A percentile compares a stretch with the other conserved stretches of the same genome.
These are phyloP conservation scores for Lucilia sericata DNA, from an alignment of 1,140 invertebrate genomes.

Conservation along the genomic window DNA sequence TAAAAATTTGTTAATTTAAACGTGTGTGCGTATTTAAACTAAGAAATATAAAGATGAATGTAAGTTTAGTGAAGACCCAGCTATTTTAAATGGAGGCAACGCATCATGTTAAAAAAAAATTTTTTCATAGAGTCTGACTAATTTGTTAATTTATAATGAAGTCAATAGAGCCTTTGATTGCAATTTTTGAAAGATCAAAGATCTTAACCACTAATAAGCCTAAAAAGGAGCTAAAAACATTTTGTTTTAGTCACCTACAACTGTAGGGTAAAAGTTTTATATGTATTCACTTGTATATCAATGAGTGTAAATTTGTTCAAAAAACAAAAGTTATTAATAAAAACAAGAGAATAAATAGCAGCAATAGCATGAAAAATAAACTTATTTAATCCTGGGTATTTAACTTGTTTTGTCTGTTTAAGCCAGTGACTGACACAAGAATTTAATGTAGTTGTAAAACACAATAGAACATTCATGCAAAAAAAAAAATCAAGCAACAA, in stretches of 20 bases:
- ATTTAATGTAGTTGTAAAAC: constrained; percentile 2
- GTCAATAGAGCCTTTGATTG: no score
- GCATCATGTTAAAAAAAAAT: no score
- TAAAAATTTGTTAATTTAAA: background rate
- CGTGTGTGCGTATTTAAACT: background rate
- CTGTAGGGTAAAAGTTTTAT: background rate
- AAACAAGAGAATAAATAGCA: background rate
- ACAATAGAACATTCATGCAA: background rate
- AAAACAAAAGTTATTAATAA: background rate
- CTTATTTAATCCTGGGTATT: constrained; percentile 16
- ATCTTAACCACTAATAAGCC: no score
- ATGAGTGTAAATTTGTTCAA: background rate
- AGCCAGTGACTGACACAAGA: background rate
- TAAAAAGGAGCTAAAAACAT: no score
- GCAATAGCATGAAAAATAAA: background rate
- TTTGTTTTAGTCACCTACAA: no score
- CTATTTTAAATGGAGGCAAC: no score
- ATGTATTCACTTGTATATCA: no score
- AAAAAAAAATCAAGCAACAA: no score
- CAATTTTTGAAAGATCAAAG: no score
- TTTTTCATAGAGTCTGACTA: no score
- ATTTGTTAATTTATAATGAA: no score
- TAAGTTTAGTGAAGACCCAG: background rate
- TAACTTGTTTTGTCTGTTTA: constrained; percentile 6
- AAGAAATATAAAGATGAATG: background rate